Evolutionary conservation across 2,113 vertebrate species (phyloP), one percentile per base, ranked within the genome.

Genomic region (Takifugu bimaculatus): DNA sequence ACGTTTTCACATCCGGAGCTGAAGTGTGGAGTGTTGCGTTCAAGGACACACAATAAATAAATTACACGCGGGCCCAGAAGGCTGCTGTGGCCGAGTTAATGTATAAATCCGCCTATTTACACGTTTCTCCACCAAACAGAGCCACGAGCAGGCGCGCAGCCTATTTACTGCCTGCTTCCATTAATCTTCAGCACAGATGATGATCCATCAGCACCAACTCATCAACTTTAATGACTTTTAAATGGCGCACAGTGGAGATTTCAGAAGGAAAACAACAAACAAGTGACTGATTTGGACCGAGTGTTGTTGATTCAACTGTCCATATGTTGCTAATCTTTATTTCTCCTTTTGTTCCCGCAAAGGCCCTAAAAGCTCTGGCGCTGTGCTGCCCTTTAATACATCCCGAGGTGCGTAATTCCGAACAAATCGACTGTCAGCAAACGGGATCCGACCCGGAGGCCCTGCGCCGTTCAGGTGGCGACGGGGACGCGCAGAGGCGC

Each of bases 271-370:
- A 88, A 87, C 83, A 88, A 90, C 91, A 88, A 90, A 90, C 88
- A 84, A 73, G 74, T 65, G 79, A 79, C 75, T 89, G 80, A 88
- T 89, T 80, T 89, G 78, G 70, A 72, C 72, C 29, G 68, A 69
- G 76, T 69, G 68, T 68, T 90, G 90, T 88, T 91, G 85, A 91
- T 88, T 79, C 86, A 82, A 90, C 90, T 88, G 89, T 78, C 78
- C 85, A 86, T 78, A 63, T 86, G 89, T 66, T 78, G 72, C 70
- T 86, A 72, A 83, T 87, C 75, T 14, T 45, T 45, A 3, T 45
- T 45, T 15, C 11, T 6, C 14, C 11, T 45, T 45, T 4, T 45
- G 6, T 45, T 13, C 10, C 12, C 13, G 10, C 44, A 6, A 45
- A 15, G 4, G 13, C 44, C 44, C 29, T 32, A 5, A 45, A 10